These are phyloP conservation scores for Odobenus rosmarus DNA, from an alignment of 2,113 vertebrate species.

Conservation along the genomic window DNA sequence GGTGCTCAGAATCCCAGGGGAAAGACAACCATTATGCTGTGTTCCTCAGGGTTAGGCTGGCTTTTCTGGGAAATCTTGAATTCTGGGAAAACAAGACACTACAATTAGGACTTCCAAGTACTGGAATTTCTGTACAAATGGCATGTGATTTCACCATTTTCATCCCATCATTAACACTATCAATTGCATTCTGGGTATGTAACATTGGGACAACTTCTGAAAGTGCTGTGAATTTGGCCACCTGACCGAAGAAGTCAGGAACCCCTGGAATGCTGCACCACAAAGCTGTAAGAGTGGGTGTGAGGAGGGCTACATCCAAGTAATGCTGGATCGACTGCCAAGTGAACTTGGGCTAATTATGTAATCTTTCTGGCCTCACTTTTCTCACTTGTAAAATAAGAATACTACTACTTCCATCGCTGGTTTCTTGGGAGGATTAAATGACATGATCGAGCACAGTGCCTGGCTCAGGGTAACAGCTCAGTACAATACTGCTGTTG, in stretches of 20 bases:
- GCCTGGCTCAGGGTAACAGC: not conserved
- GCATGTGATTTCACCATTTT: not conserved
- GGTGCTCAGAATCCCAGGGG: not conserved
- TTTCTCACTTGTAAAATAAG: not conserved
- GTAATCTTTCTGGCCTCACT: not conserved
- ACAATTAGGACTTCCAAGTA: not conserved
- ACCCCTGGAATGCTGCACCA: not conserved
- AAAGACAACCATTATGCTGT: not conserved
- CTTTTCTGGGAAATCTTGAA: not conserved
- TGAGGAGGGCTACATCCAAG: not conserved
- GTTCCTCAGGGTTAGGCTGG: not conserved
- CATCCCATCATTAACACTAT: not conserved
- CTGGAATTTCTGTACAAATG: not conserved
- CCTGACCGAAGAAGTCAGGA: not conserved
- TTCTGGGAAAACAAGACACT: not conserved
- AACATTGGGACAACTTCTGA: not conserved
- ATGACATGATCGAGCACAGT: not conserved
- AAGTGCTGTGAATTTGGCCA: not conserved
- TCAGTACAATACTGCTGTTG: not conserved
- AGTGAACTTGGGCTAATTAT: not conserved
- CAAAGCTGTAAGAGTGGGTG: rapidly evolving
- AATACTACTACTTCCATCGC: not conserved
- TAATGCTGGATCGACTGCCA: not conserved
- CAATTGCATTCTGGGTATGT: not conserved
- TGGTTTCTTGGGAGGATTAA: not conserved